Conservation (phyloP, 1,140 invertebrate genomes). For the Tyrophagus putrescentiae region DNA sequence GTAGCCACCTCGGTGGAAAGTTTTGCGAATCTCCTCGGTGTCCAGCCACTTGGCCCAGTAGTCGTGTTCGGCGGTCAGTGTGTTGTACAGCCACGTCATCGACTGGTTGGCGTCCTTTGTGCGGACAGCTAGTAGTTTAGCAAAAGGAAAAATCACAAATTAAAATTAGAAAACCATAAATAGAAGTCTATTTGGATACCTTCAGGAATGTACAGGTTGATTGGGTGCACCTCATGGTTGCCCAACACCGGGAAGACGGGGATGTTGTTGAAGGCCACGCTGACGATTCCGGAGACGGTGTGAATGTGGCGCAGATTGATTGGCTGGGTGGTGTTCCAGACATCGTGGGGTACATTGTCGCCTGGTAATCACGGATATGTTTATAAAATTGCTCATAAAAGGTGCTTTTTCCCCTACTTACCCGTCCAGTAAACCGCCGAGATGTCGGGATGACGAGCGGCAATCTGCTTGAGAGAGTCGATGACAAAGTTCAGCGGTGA, state of each 20-base stretch:
- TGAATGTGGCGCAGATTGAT: conserved; percentile 7
- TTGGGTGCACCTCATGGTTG: conserved; percentile 75
- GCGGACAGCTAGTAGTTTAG: not conserved
- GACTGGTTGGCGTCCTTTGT: not conserved
- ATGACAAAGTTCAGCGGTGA: conserved; percentile 48
- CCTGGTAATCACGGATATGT: no score
- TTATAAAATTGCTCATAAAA: no score
- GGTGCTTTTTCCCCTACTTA: no score
- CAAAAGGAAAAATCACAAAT: not conserved
- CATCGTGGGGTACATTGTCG: conserved; percentile 64
- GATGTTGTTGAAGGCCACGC: conserved; percentile 41
- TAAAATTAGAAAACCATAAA: not conserved
- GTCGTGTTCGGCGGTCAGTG: conserved; percentile 12
- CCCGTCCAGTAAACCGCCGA: conserved; percentile 68
- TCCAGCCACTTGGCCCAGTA: conserved; percentile 21
- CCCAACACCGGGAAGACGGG: conserved; percentile 57
- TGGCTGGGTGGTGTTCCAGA: conserved; percentile 57
- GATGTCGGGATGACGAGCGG: conserved; percentile 34
- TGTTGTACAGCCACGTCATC: conserved; percentile 21
- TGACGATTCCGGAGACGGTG: not conserved
- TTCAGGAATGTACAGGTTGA: conserved; percentile 52
- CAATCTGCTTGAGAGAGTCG: conserved; percentile 37
- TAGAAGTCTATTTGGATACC: not conserved
- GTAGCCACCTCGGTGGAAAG: conserved; percentile 20
- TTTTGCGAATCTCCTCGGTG: conserved; percentile 6